These are phyloP conservation scores for Actinia equina DNA, from an alignment of 64 coral and sea anemone genomes.

Conservation along the genomic window DNA sequence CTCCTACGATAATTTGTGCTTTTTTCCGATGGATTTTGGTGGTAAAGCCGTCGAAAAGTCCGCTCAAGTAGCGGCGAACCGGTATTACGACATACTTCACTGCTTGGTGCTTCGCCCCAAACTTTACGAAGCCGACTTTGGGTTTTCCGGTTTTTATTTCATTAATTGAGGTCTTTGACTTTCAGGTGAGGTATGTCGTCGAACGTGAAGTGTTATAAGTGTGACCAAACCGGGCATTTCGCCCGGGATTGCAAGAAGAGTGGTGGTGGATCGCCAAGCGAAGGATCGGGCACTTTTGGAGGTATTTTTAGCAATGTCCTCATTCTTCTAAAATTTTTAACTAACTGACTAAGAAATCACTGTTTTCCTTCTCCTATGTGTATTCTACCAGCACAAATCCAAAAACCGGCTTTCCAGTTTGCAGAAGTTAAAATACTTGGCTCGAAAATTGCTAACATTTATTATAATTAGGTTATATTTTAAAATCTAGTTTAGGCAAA, in stretches of 20 bases:
- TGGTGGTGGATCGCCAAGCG: background rate
- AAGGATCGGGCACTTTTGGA: constrained; percentile 41
- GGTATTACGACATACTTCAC: constrained; percentile 26
- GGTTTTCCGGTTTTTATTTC: background rate
- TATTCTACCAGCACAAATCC: background rate
- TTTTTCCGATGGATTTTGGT: background rate
- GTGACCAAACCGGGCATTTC: constrained; percentile 39
- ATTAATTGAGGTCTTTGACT: constrained; percentile 8
- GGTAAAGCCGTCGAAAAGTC: background rate
- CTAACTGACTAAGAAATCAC: background rate
- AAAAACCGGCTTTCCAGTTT: background rate
- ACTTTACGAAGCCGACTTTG: constrained; percentile 12
- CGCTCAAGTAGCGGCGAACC: background rate
- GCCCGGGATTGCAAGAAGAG: constrained; percentile 28
- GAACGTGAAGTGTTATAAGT: constrained; percentile 48
- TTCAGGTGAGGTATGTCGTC: constrained; percentile 35
- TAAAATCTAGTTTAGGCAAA: background rate
- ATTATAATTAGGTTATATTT: background rate
- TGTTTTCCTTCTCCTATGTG: background rate
- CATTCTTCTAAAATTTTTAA: constrained; percentile 6
- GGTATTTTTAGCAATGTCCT: constrained; percentile 17
- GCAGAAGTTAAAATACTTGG: background rate
- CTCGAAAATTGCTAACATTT: background rate
- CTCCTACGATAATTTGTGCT: background rate
- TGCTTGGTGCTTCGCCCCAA: constrained; percentile 19